Conservation (phyloP, 2,797 vertebrate genomes). For the Champsocephalus esox region DNA sequence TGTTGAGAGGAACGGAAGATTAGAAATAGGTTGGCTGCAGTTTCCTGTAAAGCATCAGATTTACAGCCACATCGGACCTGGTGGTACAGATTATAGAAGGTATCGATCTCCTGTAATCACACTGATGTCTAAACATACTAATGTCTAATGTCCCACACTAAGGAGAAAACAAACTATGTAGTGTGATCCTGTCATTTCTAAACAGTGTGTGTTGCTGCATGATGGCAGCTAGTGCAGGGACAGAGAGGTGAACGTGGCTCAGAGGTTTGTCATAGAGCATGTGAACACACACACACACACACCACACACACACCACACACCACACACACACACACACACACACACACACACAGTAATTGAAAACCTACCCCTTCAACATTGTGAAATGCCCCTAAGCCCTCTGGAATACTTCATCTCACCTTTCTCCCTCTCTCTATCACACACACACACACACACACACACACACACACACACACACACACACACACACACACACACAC, state of each 20-base stretch:
- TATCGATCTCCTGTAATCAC: conserved; percentile 27
- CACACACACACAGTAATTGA: conserved; percentile 56
- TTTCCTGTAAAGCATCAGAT: neutral
- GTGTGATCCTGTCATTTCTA: conserved; percentile 33
- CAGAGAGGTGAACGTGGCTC: conserved; percentile 33
- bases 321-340: neutral
- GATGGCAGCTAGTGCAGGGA: neutral
- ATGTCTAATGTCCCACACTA: conserved; percentile 5
- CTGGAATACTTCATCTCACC: conserved; percentile 49
- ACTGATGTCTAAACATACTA: conserved; percentile 2
- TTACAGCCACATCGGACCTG: neutral
- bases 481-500: neutral
- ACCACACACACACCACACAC: conserved; percentile 48
- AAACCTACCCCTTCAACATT: conserved; percentile 65
- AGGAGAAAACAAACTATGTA: conserved; percentile 21
- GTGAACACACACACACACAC: conserved; percentile 39
- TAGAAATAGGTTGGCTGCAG: neutral
- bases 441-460: neutral
- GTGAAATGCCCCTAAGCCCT: conserved; percentile 63
- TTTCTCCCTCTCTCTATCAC: neutral
- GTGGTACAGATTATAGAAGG: neutral
- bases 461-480: no score
- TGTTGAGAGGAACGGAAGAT: no score
- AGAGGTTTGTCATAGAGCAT: conserved; percentile 21
- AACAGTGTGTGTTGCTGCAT: neutral